These are phyloP conservation scores for Theropithecus gelada DNA, from an alignment of 2,113 vertebrate genomes.

Conservation along the genomic window DNA sequence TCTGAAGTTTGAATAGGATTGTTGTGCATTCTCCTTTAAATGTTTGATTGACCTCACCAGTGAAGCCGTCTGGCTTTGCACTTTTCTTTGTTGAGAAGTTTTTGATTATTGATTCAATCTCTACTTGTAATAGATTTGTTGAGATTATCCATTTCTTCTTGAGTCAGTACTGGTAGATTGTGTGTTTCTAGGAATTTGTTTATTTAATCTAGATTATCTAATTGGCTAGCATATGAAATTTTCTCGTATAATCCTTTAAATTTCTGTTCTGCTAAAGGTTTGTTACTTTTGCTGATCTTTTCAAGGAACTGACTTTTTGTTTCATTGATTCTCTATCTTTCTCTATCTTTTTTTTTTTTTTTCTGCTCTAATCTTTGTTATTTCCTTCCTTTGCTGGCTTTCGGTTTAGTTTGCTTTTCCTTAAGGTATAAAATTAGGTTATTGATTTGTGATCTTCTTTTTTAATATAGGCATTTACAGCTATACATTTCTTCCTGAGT, in stretches of 20 bases:
- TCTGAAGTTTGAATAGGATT: neutral
- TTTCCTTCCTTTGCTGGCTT: neutral
- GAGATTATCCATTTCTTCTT: neutral
- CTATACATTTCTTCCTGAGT: neutral
- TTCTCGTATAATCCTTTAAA: neutral
- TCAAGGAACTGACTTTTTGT: neutral
- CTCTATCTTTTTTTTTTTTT: neutral
- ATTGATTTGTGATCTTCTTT: neutral
- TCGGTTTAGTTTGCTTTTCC: neutral
- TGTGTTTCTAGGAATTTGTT: neutral
- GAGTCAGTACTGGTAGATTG: neutral
- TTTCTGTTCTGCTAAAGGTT: neutral
- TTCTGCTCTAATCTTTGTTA: neutral
- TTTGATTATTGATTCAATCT: neutral
- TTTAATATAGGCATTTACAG: neutral
- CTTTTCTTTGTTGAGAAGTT: neutral
- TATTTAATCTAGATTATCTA: neutral
- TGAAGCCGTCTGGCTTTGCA: neutral
- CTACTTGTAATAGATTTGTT: neutral
- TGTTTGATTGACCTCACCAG: neutral
- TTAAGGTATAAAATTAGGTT: neutral
- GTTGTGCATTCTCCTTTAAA: neutral
- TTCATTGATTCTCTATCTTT: neutral
- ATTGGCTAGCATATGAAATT: neutral
- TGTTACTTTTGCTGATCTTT: neutral